Percentiles rank a stretch among this genome's conserved stretches.
phyloP scores from a whole-genome alignment of 2,888 invertebrate genomes.

The Antitype chi region DNA sequence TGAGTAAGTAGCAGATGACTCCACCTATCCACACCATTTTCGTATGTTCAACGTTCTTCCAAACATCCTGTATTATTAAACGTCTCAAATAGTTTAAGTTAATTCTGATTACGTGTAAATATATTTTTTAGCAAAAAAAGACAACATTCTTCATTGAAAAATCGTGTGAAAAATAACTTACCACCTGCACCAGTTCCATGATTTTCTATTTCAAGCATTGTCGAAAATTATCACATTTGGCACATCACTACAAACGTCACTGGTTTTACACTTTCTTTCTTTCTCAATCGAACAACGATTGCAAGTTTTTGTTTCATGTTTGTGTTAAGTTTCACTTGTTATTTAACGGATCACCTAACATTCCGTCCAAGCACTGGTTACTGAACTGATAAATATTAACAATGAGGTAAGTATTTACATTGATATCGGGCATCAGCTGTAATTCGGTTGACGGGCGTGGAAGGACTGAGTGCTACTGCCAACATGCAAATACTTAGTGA shows the following conservation, averaged over 20 bases:
- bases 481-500: conserved; percentile 67
- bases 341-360: conserved; percentile 41
- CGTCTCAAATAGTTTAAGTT: neutral
- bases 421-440: conserved; percentile 66
- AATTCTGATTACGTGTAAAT: neutral
- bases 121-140: neutral
- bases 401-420: conserved; percentile 74
- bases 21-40: no score
- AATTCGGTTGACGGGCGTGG: conserved; percentile 69
- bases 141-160: neutral
- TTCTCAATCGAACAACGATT: conserved; percentile 33
- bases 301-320: conserved; percentile 49
- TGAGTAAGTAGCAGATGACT: no score
- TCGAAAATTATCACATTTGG: conserved; percentile 21
- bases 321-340: conserved; percentile 55
- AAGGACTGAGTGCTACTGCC: conserved; percentile 68
- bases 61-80: no score
- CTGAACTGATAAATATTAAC: conserved; percentile 52
- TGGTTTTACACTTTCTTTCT: conserved; percentile 35
- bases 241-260: conserved; percentile 64
- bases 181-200: conserved; percentile 19
- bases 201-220: conserved; percentile 46
- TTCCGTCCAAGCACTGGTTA: conserved; percentile 56
- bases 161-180: conserved; percentile 16
- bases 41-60: no score